Conservation (phyloP, 1,140 invertebrate species). For the Papilio helenus region DNA sequence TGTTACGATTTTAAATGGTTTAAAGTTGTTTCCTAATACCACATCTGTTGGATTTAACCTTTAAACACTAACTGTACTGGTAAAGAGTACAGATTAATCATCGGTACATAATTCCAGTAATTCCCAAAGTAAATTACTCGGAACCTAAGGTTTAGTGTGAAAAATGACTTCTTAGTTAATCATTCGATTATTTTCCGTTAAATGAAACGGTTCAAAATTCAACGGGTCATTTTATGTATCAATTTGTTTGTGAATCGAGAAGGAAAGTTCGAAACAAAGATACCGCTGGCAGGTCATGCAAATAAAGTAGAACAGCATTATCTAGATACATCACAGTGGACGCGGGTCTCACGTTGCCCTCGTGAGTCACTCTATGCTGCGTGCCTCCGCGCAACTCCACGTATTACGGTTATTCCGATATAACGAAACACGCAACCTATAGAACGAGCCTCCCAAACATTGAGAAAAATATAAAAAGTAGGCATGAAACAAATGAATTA, state of each 20-base stretch:
- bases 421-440: conserved; percentile 55
- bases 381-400: conserved; percentile 35
- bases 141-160: background rate
- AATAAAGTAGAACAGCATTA: conserved; percentile 62
- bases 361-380: conserved; percentile 57
- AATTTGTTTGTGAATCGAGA: conserved; percentile 48
- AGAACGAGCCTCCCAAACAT: conserved; percentile 46
- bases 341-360: conserved; percentile 64
- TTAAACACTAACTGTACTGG: background rate
- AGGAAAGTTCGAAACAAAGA: conserved; percentile 61
- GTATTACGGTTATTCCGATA: conserved; percentile 56
- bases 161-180: background rate
- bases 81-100: background rate
- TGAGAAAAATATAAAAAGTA: conserved; percentile 44
- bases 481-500: conserved; percentile 46
- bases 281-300: conserved; percentile 64
- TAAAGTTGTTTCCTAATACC: conserved; percentile 28
- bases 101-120: background rate
- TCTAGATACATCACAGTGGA: conserved; percentile 65
- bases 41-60: conserved; percentile 2
- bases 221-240: background rate
- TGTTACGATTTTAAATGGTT: conserved; percentile 31
- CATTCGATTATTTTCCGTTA: background rate
- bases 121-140: background rate
- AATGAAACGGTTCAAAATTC: background rate